Conservation (phyloP, 2,888 invertebrate genomes). For the Acleris laterana region DNA sequence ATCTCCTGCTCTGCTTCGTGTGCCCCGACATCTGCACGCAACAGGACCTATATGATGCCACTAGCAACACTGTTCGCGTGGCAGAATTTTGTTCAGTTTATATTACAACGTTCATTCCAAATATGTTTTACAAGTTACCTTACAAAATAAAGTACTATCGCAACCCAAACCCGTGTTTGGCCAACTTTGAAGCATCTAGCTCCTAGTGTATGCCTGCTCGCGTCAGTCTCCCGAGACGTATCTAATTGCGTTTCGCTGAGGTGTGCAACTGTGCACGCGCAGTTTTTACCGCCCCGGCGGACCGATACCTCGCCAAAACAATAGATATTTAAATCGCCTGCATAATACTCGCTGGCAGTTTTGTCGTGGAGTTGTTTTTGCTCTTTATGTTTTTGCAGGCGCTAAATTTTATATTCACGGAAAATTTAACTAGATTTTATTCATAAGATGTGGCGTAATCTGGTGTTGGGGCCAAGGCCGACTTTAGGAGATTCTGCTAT, state of each 20-base stretch:
- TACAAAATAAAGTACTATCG: too few species aligned
- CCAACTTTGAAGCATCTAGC: conserved; percentile 15
- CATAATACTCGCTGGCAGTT: conserved; percentile 26
- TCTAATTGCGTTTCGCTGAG: conserved; percentile 82
- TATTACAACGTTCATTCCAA: neutral
- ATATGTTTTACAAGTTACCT: too few species aligned
- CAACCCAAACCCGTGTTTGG: too few species aligned
- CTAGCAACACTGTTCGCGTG: too few species aligned
- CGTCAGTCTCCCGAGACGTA: conserved; percentile 74
- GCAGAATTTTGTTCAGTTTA: neutral
- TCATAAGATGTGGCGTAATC: too few species aligned
- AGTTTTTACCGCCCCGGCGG: conserved; percentile 64
- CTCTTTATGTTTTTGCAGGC: conserved; percentile 30
- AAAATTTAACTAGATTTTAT: too few species aligned
- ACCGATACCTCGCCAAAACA: conserved; percentile 52
- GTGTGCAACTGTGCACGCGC: conserved; percentile 65
- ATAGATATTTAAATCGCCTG: conserved; percentile 33
- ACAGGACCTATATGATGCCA: too few species aligned
- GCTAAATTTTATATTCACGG: neutral
- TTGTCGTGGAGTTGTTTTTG: conserved; percentile 17
- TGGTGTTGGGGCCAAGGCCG: too few species aligned
- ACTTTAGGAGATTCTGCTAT: too few species aligned
- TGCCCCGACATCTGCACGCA: too few species aligned
- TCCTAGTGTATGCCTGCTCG: conserved; percentile 53
- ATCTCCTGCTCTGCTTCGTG: too few species aligned